Evolutionary conservation across 2,113 vertebrate genomes (phyloP).

Genomic region (Siphamia tubifer): DNA sequence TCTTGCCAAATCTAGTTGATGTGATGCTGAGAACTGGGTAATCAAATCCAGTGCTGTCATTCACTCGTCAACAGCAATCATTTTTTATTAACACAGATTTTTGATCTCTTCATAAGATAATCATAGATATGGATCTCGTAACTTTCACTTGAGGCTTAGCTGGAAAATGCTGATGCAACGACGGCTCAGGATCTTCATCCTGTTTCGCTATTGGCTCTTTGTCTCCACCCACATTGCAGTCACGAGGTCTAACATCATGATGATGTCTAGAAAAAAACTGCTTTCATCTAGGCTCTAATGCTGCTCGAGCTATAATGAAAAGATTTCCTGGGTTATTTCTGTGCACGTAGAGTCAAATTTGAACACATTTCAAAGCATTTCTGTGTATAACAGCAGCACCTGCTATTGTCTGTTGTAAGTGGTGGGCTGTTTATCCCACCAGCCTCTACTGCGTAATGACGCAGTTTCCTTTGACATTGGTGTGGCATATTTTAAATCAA

Average conservation of each 20-base stretch:
- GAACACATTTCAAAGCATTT: conserved; percentile 37
- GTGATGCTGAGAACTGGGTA: conserved; percentile 37
- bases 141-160: conserved; percentile 59
- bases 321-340: conserved; percentile 47
- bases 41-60: conserved; percentile 50
- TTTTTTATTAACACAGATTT: conserved; percentile 54
- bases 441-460: conserved; percentile 47
- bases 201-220: conserved; percentile 53
- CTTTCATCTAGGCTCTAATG: conserved; percentile 58
- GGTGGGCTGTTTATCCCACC: conserved; percentile 36
- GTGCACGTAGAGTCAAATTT: conserved; percentile 28
- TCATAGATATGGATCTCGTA: conserved; percentile 54
- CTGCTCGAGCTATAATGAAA: conserved; percentile 47
- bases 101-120: conserved; percentile 66
- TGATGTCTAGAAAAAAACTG: conserved; percentile 62
- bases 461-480: conserved; percentile 58
- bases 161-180: conserved; percentile 67
- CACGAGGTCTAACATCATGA: conserved; percentile 63
- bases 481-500: conserved; percentile 65
- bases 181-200: conserved; percentile 34
- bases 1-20: conserved; percentile 42
- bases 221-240: conserved; percentile 69
- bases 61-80: conserved; percentile 48
- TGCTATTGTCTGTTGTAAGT: conserved; percentile 49
- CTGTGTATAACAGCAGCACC: conserved; percentile 41